phyloP scores from a whole-genome alignment of 2,888 invertebrate species.

The Alviniconcha strummeri region DNA sequence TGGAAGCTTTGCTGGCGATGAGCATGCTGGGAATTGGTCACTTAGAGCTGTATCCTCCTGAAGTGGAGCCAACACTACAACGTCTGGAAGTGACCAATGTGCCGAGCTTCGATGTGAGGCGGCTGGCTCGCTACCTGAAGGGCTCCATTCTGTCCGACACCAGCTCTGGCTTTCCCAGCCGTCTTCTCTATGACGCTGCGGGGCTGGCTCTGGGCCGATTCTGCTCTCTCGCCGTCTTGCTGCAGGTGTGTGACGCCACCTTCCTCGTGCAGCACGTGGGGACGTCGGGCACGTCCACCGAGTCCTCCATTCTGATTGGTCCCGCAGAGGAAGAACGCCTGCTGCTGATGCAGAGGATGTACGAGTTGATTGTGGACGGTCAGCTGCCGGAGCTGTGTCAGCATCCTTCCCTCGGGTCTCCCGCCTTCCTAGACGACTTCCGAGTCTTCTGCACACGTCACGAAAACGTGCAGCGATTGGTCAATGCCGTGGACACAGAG shows the following conservation, averaged over 20 bases:
- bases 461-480: neutral
- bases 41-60: neutral
- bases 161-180: neutral
- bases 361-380: too few species aligned
- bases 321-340: too few species aligned
- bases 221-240: too few species aligned
- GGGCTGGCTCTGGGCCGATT: slow-evolving; percentile 17
- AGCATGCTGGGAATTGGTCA: neutral
- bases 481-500: neutral
- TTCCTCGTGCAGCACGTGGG: too few species aligned
- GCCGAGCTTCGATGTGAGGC: neutral
- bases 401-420: too few species aligned
- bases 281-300: too few species aligned
- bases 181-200: slow-evolving; percentile 8
- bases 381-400: too few species aligned
- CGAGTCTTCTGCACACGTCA: neutral
- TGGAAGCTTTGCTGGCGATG: neutral
- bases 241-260: too few species aligned
- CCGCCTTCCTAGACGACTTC: neutral
- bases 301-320: neutral
- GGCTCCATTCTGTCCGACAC: neutral
- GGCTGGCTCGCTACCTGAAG: neutral
- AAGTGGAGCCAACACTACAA: neutral
- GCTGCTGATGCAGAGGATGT: too few species aligned
- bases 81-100: neutral